These are phyloP conservation scores for Emydoidea blandingii DNA, from an alignment of 2,797 vertebrate genomes.

Conservation along the genomic window DNA sequence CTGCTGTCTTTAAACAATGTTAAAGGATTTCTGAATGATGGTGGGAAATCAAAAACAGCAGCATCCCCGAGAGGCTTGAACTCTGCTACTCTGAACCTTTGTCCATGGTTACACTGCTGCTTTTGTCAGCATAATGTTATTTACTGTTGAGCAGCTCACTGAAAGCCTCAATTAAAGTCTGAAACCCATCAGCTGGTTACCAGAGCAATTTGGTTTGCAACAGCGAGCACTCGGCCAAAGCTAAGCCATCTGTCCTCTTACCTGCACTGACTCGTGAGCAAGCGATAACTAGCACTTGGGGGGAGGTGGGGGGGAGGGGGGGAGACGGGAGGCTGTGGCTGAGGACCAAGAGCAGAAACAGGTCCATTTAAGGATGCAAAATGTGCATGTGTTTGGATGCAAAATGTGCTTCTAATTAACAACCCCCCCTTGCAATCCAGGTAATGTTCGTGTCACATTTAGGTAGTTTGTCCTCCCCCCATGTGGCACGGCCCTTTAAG, in stretches of 20 bases:
- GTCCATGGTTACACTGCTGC: conserved; percentile 46
- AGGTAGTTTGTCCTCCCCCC: background rate
- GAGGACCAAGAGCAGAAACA: background rate
- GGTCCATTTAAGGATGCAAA: background rate
- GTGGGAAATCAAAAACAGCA: conserved; percentile 63
- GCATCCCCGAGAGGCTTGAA: conserved; percentile 61
- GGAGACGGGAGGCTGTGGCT: background rate
- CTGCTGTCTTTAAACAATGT: background rate
- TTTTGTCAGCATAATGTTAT: conserved; percentile 67
- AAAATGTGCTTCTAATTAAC: conserved; percentile 8
- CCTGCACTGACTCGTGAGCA: background rate
- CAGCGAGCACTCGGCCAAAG: conserved; percentile 64
- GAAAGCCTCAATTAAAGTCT: conserved; percentile 72
- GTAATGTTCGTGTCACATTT: background rate
- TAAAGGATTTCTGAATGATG: conserved; percentile 23
- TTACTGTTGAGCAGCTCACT: conserved; percentile 52
- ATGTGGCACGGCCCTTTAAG: background rate
- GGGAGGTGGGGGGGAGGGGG: background rate
- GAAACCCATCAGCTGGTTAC: conserved; percentile 64
- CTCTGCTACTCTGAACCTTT: conserved; percentile 68
- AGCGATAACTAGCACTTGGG: background rate
- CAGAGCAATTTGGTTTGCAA: conserved; percentile 65
- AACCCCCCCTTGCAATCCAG: background rate
- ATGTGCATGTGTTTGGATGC: background rate
- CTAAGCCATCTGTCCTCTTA: conserved; percentile 61